Percentiles rank a stretch among this genome's conserved stretches.
phyloP scores from a whole-genome alignment of 2,797 vertebrate genomes.

The Falco rusticolus region DNA sequence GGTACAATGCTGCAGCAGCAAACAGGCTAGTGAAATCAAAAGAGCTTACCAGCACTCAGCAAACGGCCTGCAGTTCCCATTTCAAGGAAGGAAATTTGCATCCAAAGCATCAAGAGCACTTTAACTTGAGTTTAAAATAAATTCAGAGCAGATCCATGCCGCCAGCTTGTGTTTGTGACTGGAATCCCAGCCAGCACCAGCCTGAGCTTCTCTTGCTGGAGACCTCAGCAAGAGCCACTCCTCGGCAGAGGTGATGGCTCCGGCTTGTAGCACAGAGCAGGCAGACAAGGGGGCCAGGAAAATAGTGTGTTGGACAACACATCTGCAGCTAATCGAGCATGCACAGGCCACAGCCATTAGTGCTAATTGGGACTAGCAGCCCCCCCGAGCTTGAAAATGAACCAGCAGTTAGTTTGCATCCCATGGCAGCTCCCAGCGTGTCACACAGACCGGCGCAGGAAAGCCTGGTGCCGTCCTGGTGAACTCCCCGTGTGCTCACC shows the following conservation, averaged over 20 bases:
- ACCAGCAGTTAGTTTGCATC: fast-evolving
- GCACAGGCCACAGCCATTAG: neutral
- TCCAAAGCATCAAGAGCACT: conserved; percentile 21
- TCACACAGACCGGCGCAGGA: fast-evolving
- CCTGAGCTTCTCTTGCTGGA: neutral
- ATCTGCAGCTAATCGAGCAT: neutral
- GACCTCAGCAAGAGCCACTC: neutral
- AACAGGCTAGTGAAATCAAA: neutral
- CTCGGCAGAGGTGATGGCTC: neutral
- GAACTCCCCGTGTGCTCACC: fast-evolving
- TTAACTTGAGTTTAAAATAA: neutral
- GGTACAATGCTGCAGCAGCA: neutral
- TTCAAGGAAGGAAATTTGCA: neutral
- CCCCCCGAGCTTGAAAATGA: neutral
- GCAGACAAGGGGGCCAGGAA: neutral
- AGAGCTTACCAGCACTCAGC: neutral
- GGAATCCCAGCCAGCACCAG: conserved; percentile 30
- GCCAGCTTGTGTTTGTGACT: conserved; percentile 36
- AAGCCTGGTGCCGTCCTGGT: fast-evolving
- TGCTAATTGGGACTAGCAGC: neutral
- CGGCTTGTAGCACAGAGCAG: neutral
- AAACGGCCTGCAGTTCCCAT: neutral
- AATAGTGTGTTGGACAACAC: neutral
- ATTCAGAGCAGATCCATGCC: conserved; percentile 25
- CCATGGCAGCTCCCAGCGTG: neutral